Conservation (phyloP, 2,888 invertebrate species). For the Anorthoa munda region DNA sequence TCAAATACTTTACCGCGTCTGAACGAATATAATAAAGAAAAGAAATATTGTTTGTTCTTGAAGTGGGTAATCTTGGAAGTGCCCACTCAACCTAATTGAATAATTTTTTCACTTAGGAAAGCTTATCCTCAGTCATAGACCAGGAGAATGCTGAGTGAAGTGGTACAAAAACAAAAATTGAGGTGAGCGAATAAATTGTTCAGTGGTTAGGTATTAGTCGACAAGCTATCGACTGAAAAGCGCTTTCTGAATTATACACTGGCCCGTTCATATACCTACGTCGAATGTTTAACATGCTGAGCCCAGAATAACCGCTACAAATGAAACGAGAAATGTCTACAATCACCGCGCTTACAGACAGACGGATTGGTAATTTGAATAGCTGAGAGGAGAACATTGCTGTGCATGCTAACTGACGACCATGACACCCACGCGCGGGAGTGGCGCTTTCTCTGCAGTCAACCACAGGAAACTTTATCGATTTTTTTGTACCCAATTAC, state of each 20-base stretch:
- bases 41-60: slow-evolving; percentile 63
- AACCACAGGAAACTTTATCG: slow-evolving; percentile 4
- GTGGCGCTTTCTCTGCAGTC: neutral
- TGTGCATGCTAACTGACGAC: slow-evolving; percentile 10
- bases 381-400: slow-evolving; percentile 33
- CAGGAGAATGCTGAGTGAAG: slow-evolving; percentile 34
- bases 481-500: slow-evolving; percentile 6
- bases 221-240: slow-evolving; percentile 3
- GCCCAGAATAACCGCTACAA: slow-evolving; percentile 6
- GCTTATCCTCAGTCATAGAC: slow-evolving; percentile 42
- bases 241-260: neutral
- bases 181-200: slow-evolving; percentile 28
- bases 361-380: slow-evolving; percentile 28
- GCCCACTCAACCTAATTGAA: slow-evolving; percentile 56
- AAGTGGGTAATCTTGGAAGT: slow-evolving; percentile 60
- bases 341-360: slow-evolving; percentile 21
- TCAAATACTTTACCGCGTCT: slow-evolving; percentile 36
- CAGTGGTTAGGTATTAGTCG: slow-evolving; percentile 10
- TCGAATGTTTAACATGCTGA: neutral
- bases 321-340: slow-evolving; percentile 28
- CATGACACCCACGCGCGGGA: slow-evolving; percentile 3
- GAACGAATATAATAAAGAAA: slow-evolving; percentile 56
- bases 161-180: slow-evolving; percentile 22
- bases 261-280: neutral
- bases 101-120: slow-evolving; percentile 56